A percentile compares a stretch with the other conserved stretches of the same genome.
These are phyloP conservation scores for Gopherus evgoodei DNA, from an alignment of 2,113 vertebrate genomes.

Conservation along the genomic window DNA sequence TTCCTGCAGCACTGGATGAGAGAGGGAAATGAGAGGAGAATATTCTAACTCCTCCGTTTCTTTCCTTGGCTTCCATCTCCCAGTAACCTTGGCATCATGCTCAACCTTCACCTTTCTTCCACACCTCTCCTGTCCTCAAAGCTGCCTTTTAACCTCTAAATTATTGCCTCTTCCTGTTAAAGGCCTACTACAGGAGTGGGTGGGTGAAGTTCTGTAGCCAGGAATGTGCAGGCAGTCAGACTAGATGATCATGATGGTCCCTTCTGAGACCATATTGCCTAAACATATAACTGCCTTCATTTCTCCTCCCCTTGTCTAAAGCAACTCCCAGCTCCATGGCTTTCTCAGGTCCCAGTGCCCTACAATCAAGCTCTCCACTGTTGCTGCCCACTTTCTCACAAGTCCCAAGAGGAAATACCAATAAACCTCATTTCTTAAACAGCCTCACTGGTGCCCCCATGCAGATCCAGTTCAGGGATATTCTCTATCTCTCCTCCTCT, in stretches of 20 bases:
- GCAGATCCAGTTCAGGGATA: not conserved
- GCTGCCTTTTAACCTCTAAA: not conserved
- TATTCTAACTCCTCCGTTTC: not conserved
- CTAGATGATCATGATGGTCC: not conserved
- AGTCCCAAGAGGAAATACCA: not conserved
- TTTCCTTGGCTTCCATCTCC: not conserved
- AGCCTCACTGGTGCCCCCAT: not conserved
- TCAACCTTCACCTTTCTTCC: not conserved
- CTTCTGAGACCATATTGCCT: not conserved
- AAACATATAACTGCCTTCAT: not conserved
- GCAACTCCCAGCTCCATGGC: not conserved
- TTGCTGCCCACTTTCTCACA: not conserved
- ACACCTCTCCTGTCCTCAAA: not conserved
- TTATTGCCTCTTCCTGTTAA: not conserved
- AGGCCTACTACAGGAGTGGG: not conserved
- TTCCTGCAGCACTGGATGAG: not conserved
- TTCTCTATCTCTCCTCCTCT: not conserved
- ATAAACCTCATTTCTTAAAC: not conserved
- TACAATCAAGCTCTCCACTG: not conserved
- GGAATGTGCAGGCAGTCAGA: not conserved
- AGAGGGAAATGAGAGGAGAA: not conserved
- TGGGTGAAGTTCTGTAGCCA: not conserved
- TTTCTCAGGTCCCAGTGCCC: not conserved
- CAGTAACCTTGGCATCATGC: not conserved
- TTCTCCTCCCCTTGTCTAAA: not conserved